Base-by-base conservation (phyloP, 2,888 invertebrate genomes). In the Metalampra italica region DNA sequence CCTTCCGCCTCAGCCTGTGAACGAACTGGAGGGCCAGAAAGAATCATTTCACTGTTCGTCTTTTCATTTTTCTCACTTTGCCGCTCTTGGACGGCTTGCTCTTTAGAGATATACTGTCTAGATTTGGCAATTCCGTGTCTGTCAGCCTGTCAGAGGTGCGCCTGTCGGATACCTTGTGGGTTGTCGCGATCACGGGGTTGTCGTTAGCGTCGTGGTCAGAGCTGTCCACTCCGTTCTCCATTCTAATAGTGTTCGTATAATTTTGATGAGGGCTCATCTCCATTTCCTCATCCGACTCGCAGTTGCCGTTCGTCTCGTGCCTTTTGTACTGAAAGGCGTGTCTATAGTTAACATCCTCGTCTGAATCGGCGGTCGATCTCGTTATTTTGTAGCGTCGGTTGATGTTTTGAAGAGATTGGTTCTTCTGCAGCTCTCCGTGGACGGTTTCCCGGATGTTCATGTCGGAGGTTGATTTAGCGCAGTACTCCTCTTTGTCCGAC, bases 21-120 rank as follows among this genome's bases (percentile, higher is more conserved):
- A 88, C 80, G 67, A 86, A 88, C 69, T 80, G 82, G 59, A 82
- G 77, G 60, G 83, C 83, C 51, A 84, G 71, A 78, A 82, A 69
- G 52, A 87, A 89, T 90, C 90, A 90, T 88, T 89, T 89, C 51
- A 82, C 79, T 57, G 86, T 84, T 74, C 85, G 71, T 60, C 76
- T 70, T 70, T 69, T 82, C 13, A 66, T 58, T 68, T 66, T 83
- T 68, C 82, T 80, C 74, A 82, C 79, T 80, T 76, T 85, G 9
- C 81, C 73, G 49, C 61, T 51, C 52, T 82, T 81, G 0, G 68
- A 59, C 14, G 76, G 74, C 54, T 79, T 86, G 54, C 58, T 64
- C 54, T 75, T 84, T 1, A 85, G 56, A n/a, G 85, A 76, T 61
- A 82, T 82, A 56, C 73, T 81, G 54, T 87, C 89, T 46, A 83